Evolutionary conservation across 1,140 invertebrate genomes (phyloP), one percentile per base, ranked within the genome.

Genomic region (Cyclina sinensis): DNA sequence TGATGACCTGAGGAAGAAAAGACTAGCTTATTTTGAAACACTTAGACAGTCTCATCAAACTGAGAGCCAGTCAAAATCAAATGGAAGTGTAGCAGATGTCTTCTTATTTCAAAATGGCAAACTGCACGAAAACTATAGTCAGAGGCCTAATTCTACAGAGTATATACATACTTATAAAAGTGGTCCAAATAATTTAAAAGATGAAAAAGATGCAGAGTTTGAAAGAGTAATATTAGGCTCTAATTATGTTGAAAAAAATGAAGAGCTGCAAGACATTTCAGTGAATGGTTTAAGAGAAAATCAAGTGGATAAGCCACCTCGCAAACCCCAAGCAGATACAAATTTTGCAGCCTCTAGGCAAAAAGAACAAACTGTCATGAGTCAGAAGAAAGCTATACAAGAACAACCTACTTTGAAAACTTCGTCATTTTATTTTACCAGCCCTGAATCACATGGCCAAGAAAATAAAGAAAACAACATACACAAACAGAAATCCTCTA

Each of bases 1-100:
- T 39, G 70, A 89, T 84, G 87, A 89, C 30, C 37, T 89, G 0
- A 62, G 87, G 21, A 83, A 83, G 30, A 83, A 70, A 37, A 83
- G 87, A 76, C 78, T 91, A 51, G 90, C 86, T 35, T 90, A 90
- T 37, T 91, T 86, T 62, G 46, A 91, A 35, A 82, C 35, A 32
- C 35, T 46, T 9, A 76, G 70, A 16, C 70, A 80, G 11, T 2
- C 43, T 21, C 12, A 35, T 43, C 7, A 78, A n/a, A 68, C 18
- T 43, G 5, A 18, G 5, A 1, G 37, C 48, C 27, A 54, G 5
- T 27, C 32, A 30, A 35, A 27, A n/a, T 11, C 37, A 18, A 4
- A 62, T 82, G 32, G 18, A 39, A 35, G 18, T 30, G 7, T 12
- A 59, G 30, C 27, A 24, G 43, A 30, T 80, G 78, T 57, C 24